Evolutionary conservation across 1,140 invertebrate species (phyloP).

Genomic region (Cyclina sinensis): DNA sequence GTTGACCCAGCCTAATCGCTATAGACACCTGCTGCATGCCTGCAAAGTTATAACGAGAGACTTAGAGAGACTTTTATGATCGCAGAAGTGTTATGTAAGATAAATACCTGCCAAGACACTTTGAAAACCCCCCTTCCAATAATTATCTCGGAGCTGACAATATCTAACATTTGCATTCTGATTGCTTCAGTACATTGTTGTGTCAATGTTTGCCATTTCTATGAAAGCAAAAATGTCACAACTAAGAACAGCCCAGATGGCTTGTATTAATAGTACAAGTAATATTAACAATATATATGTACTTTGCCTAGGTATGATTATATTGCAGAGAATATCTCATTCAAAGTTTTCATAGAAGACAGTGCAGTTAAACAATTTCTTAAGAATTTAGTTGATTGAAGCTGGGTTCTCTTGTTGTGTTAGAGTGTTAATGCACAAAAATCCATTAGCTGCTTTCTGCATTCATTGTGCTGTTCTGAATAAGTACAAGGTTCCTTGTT

Average conservation of each 20-base stretch:
- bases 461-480: too few species aligned
- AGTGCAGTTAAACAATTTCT: too few species aligned
- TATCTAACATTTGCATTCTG: not conserved
- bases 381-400: too few species aligned
- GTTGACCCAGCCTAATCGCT: slow-evolving; percentile 12
- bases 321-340: too few species aligned
- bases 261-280: not conserved
- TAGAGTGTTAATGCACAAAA: too few species aligned
- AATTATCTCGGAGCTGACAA: slow-evolving; percentile 7
- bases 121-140: slow-evolving; percentile 4
- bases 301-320: too few species aligned
- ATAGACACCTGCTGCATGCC: slow-evolving; percentile 28
- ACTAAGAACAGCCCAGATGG: too few species aligned
- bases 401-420: too few species aligned
- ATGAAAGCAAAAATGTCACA: not conserved
- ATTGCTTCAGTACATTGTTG: too few species aligned
- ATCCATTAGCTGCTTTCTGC: too few species aligned
- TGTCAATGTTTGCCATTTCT: not conserved
- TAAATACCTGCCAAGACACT: slow-evolving; percentile 27
- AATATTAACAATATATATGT: not conserved
- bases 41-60: slow-evolving; percentile 19
- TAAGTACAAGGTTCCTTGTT: too few species aligned
- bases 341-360: too few species aligned
- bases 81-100: slow-evolving; percentile 28
- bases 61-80: slow-evolving; percentile 37